Base-by-base conservation (phyloP, 2,797 vertebrate species). In the Fringilla coelebs region DNA sequence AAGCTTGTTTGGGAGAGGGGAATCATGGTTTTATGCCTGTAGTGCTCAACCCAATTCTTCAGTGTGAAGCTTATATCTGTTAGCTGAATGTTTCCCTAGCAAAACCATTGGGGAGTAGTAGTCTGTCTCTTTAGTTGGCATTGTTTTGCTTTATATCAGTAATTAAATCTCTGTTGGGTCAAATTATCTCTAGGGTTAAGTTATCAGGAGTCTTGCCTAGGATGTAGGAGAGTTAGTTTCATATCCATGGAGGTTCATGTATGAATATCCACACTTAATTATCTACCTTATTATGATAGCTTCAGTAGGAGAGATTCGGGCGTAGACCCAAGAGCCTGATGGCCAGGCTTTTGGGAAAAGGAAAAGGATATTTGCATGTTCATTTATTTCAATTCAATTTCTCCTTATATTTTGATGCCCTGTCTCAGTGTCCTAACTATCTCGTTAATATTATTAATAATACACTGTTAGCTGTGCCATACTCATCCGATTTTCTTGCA, bases 81-180 rank as follows among this genome's bases (percentile, higher is more conserved):
- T 81, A 65, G 31, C 49, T 54, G 58, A 86, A 60, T 52, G 38
- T 55, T 76, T 78, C 38, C 38, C 41, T 74, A 45, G 40, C 19
- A 83, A 48, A 67, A 6, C 31, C 91, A 29, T 11, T 75, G 62
- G 79, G 74, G 65, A 77, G 9, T 76, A 55, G 41, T 65, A 13
- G 71, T 83, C 68, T 72, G 22, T 85, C 58, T 83, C 71, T 85
- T 51, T 58, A 55, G 40, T 58, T 94, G 79, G 38, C 73, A 72
- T 84, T 94, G 76, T 88, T 94, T 96, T 95, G 58, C 54, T 90
- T 95, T 80, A 38, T 91, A 84, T 91, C 89, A 86, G 73, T 92
- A 95, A 94, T 90, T 96, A 93, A 89, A 91, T 94, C 78, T 89
- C 85, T 80, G 36, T 88, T 94, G 93, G 76, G 54, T 94, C 73